Base-by-base conservation (phyloP, 92 coral and sea anemone species). In the Palythoa grandis region DNA sequence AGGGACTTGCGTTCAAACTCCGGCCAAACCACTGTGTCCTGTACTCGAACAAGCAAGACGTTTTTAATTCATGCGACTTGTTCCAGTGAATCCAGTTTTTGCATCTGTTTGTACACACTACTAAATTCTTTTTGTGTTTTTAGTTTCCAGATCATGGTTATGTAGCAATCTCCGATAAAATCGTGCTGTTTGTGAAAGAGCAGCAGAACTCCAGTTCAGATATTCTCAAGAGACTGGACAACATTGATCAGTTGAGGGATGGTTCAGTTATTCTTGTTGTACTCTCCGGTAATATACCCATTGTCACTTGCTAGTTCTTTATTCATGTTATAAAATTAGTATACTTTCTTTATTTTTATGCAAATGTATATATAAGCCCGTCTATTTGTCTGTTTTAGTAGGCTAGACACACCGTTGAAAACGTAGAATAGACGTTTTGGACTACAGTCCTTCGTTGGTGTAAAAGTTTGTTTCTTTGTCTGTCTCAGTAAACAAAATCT, bases 121-220 rank as follows among this genome's bases (percentile, higher is more conserved):
- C 14, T 22, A 35, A 69, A 11, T 25, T 3, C 7, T 69, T 24
- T 69, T 69, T 69, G 17, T 87, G 37, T 37, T 75, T 84, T 68
- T 65, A 96, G 99, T 96, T 96, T 86, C 98, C 95, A 87, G 99
- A 93, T 52, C 98, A 96, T 90, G 93, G 96, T 13, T 96, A 93
- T 88, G 93, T 96, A 82, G 98, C 95, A 16, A 90, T 96, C 60
- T 86, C 96, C 4, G 99, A 96, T 72, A 96, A 94, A 85, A 93
- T 96, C 52, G 93, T 96, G 16, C 72, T 96, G 56, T 96, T 93
- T 56, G 83, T 88, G 15, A 97, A 96, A 84, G 92, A 96, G 58
- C 89, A 96, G 58, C 89, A 96, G 78, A 66, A n/a, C 85, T 80
- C 85, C 38, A 83, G 86, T 50, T 74, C 91, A 43, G 95, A 96